Percentiles rank a stretch among this genome's conserved stretches.
Conservation (phyloP, 1,140 invertebrate species). For the Oncopodura yosiiana region DNA sequence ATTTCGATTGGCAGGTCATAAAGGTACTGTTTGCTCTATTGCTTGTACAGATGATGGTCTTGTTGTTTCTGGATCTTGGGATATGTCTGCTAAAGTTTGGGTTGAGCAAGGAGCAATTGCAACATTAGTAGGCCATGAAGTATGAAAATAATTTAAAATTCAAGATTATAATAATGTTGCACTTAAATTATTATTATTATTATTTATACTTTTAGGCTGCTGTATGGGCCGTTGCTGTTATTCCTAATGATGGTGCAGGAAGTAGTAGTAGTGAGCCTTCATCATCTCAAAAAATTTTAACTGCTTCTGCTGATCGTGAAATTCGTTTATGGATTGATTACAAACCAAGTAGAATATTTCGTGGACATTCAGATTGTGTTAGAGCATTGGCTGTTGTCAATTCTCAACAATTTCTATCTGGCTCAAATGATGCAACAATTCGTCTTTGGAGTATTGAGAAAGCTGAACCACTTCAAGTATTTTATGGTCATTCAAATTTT, state of each 20-base stretch:
- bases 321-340: constrained; percentile 66
- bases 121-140: constrained; percentile 60
- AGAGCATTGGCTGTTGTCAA: constrained; percentile 60
- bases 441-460: constrained; percentile 63
- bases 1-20: constrained; percentile 63
- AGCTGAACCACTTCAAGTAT: constrained; percentile 66
- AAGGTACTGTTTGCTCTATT: constrained; percentile 62
- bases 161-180: neutral
- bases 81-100: constrained; percentile 76
- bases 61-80: constrained; percentile 80
- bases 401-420: constrained; percentile 66
- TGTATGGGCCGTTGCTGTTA: constrained; percentile 73
- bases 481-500: constrained; percentile 64
- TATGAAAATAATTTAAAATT: neutral
- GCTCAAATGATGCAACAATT: constrained; percentile 80
- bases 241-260: constrained; percentile 45
- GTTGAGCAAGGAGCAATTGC: constrained; percentile 45
- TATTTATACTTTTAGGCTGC: constrained; percentile 49
- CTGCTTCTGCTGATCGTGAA: constrained; percentile 82
- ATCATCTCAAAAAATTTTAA: constrained; percentile 60
- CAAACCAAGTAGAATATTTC: constrained; percentile 3
- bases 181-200: constrained; percentile 10
- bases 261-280: no score
- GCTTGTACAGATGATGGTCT: constrained; percentile 47
- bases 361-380: constrained; percentile 84